phyloP scores from a whole-genome alignment of 2,797 vertebrate genomes.

The Myripristis murdjan region DNA sequence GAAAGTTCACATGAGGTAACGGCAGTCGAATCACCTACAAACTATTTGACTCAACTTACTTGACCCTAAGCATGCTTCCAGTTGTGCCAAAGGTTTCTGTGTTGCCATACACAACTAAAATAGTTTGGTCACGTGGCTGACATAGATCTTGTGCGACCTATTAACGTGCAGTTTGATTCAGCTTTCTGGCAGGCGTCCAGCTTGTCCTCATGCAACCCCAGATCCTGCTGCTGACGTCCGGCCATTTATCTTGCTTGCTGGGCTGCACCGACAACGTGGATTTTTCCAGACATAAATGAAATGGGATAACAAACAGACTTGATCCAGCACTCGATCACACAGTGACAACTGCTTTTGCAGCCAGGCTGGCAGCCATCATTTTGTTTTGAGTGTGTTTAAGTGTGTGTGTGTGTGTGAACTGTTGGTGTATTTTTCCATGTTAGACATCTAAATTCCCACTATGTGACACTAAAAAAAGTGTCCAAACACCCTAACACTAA shows the following conservation, averaged over 20 bases:
- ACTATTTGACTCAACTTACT: not conserved
- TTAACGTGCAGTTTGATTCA: slow-evolving; percentile 38
- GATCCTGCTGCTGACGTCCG: slow-evolving; percentile 40
- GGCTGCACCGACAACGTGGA: not conserved
- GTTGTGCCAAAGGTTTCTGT: slow-evolving; percentile 12
- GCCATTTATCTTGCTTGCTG: slow-evolving; percentile 17
- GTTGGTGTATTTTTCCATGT: not conserved
- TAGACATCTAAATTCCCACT: not conserved
- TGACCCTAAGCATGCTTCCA: not conserved
- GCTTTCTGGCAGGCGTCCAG: slow-evolving; percentile 45
- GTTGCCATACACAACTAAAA: not conserved
- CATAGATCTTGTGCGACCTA: not conserved
- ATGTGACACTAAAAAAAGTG: not conserved
- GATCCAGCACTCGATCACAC: slow-evolving; percentile 18
- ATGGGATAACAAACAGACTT: slow-evolving; percentile 27
- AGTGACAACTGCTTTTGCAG: not conserved
- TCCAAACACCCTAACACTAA: not conserved
- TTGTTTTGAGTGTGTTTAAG: not conserved
- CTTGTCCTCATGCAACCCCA: slow-evolving; percentile 53
- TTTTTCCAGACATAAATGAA: slow-evolving; percentile 40
- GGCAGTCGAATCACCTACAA: too few relatives aligned
- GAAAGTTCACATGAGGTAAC: slow-evolving; percentile 5
- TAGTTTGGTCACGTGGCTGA: slow-evolving; percentile 17
- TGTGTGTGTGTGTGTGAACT: not conserved
- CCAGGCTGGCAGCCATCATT: not conserved